Evolutionary conservation across 2,797 vertebrate species (phyloP), one percentile per base, ranked within the genome.

Genomic region (Tragopan temminckii): DNA sequence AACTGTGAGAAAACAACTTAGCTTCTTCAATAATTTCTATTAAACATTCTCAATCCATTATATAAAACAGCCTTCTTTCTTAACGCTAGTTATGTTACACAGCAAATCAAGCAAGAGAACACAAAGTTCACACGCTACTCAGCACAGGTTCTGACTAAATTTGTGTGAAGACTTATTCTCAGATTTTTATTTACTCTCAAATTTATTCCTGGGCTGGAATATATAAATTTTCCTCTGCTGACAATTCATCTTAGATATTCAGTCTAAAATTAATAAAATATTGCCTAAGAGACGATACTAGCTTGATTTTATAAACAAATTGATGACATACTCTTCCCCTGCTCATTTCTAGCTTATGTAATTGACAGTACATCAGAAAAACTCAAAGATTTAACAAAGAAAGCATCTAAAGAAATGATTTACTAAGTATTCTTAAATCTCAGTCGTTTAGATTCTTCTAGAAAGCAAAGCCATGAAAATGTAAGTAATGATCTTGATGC

Each of bases 391-490:
- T 89, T 94, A 96, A 95, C 94, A 94, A 9, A 66, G 71, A 94
- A 89, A 80, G 57, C 48, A 93, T 77, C 91, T 95, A 82, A 96
- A 94, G 35, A 91, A 91, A 29, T 83, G 27, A 93, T 94, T 95
- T 86, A 91, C 64, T 75, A 90, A 43, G 29, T 29, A 84, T 90
- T 97, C 90, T 94, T 78, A 97, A 95, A 84, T 85, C 94, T 93
- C 89, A 95, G 90, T 97, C 94, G 94, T 94, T 95, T 83, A 93
- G 40, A 78, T 86, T 79, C 74, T 90, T 83, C 46, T 66, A 68
- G 86, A 93, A 92, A 5, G 17, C 55, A 76, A 96, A 93, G 58
- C 92, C 75, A 78, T 61, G 40, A 81, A 66, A 96, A 87, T 52
- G 55, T 83, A 94, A 87, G 80, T 91, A 95, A 95, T 89, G 70